Evolutionary conservation across 1,140 invertebrate species (phyloP).

Genomic region (Drosophila pandora): DNA sequence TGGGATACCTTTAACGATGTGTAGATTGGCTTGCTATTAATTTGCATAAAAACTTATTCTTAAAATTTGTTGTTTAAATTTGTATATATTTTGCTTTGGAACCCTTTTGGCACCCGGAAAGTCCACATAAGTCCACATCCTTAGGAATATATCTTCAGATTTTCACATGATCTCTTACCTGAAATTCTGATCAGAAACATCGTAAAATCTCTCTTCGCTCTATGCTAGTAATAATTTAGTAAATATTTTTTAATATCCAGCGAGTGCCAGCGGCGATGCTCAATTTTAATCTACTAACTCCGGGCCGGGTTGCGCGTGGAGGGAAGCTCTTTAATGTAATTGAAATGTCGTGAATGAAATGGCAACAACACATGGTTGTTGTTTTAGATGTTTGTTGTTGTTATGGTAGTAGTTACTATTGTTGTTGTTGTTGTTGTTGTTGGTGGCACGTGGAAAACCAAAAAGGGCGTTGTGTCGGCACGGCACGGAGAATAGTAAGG

Average conservation of each 20-base stretch:
- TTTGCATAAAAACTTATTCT: no score
- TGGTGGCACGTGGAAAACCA: slow-evolving; percentile 38
- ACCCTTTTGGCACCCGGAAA: no score
- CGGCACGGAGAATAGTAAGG: background rate
- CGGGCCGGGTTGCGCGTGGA: slow-evolving; percentile 3
- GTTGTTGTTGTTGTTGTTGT: slow-evolving; percentile 11
- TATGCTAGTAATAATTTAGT: background rate
- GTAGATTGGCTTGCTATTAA: background rate
- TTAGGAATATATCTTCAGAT: no score
- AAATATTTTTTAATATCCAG: background rate
- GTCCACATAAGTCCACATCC: no score
- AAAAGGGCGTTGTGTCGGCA: slow-evolving; percentile 29
- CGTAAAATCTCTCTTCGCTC: no score
- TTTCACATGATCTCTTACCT: no score
- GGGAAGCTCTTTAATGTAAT: slow-evolving; percentile 46
- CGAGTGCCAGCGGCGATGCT: slow-evolving; percentile 1
- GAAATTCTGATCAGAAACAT: no score
- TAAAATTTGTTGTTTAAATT: no score
- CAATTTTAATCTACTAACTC: slow-evolving; percentile 32
- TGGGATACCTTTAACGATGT: background rate
- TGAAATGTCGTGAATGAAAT: slow-evolving; percentile 62
- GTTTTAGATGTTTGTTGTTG: slow-evolving; percentile 22
- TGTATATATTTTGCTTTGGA: no score
- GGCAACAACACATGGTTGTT: slow-evolving; percentile 45
- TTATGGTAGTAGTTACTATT: background rate